Percentiles rank a stretch among this genome's conserved stretches.
Evolutionary conservation across 1,140 invertebrate genomes (phyloP).

Genomic region (Lethrus apterus): DNA sequence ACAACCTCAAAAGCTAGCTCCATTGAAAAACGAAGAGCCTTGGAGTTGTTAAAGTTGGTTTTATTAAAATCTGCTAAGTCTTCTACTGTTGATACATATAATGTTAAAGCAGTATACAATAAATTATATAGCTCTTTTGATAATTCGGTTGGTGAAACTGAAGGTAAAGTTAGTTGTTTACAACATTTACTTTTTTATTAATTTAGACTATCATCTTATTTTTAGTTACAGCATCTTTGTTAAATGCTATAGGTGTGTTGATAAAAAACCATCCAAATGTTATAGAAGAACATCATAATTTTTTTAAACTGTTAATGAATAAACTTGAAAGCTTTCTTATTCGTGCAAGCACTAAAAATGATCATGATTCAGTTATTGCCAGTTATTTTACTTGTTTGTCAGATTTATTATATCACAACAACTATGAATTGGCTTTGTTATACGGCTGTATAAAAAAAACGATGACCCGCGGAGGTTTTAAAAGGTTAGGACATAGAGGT

Average conservation of each 20-base stretch:
- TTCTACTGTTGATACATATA: constrained; percentile 15
- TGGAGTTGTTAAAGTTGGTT: constrained; percentile 22
- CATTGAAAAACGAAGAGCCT: constrained; percentile 25
- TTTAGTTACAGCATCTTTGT: too few species aligned
- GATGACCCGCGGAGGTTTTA: background rate
- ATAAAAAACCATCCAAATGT: too few species aligned
- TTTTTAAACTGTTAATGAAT: too few species aligned
- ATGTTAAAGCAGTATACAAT: constrained; percentile 18
- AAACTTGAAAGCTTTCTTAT: too few species aligned
- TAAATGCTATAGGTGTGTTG: too few species aligned
- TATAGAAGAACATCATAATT: too few species aligned
- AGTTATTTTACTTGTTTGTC: background rate
- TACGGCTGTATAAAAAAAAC: background rate
- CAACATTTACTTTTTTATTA: too few species aligned
- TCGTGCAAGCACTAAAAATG: too few species aligned
- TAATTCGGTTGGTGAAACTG: background rate
- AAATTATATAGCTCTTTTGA: constrained; percentile 8
- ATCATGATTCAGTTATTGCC: background rate
- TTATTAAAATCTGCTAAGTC: constrained; percentile 22
- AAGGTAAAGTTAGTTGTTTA: too few species aligned
- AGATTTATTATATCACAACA: background rate
- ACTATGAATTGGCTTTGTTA: background rate
- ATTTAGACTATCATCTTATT: too few species aligned
- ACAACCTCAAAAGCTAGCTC: constrained; percentile 13
- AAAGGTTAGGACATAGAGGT: background rate